Base-by-base conservation (phyloP, 2,113 vertebrate species). In the Brachionichthys hirsutus region DNA sequence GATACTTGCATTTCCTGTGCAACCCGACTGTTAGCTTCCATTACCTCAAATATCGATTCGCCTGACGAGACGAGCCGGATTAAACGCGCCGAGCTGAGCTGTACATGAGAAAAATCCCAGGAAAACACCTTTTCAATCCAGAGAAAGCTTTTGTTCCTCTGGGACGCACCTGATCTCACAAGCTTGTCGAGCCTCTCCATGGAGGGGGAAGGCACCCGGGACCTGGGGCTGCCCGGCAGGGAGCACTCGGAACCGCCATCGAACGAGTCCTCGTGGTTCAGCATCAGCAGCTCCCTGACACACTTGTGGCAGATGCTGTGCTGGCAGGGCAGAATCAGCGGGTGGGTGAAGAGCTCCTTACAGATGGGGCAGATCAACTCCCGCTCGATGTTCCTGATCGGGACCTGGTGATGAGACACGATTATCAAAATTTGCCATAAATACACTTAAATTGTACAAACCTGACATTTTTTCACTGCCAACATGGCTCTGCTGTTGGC, bases 241-340 rank as follows among this genome's bases (percentile, higher is more conserved):
- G 96, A 99, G 71, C 91, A 92, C 86, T 98, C 97, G 0, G 95
- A 99, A 0, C 93, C 94, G 3, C 92, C 92, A 18, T 98, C 96
- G 30, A 93, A 89, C 0, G 93, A 92, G 76, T 98, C 97, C 44
- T 99, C 97, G 17, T 92, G 74, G 38, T 92, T 92, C 35, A 94
- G 88, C 73, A 95, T 84, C n/a, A 97, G 92, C 81, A 96, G 91
- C 80, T 99, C 97, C 71, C 94, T 91, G 36, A 98, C 92, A 62
- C 97, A 99, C 75, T 97, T 97, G 88, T 99, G 97, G 83, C 97
- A 99, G 75, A 99, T 59, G 62, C 93, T 99, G 81, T 99, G 97
- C 84, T 99, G 97, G 80, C 97, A 99, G 17, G 97, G 97, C 56
- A 99, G 92, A 87, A 99, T 97, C 73, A 99, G 70, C 0, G 97